A percentile compares a stretch with the other conserved stretches of the same genome.
These are phyloP conservation scores for Aradophagus sp. DNA, from an alignment of 1,140 invertebrate species.

Conservation along the genomic window DNA sequence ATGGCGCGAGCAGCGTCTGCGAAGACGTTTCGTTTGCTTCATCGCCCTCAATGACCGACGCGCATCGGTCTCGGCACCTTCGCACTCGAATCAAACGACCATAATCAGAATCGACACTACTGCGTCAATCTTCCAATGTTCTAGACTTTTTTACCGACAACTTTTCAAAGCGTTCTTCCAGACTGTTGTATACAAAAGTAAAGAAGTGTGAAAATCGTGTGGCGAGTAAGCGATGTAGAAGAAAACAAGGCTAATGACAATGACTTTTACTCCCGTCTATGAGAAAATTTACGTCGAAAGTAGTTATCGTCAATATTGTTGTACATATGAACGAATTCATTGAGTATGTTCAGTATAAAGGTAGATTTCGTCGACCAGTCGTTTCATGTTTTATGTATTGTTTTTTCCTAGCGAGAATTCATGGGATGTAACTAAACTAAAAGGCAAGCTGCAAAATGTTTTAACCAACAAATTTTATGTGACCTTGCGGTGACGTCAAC, in stretches of 20 bases:
- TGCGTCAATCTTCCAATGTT: conserved; percentile 34
- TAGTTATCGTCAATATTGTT: conserved; percentile 46
- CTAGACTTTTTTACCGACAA: conserved; percentile 37
- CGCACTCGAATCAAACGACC: conserved; percentile 31
- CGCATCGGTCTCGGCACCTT: no score
- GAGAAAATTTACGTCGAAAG: conserved; percentile 48
- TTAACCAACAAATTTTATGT: no score
- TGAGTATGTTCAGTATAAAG: conserved; percentile 38
- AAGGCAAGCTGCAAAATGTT: no score
- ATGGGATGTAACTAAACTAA: conserved; percentile 38
- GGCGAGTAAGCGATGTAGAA: conserved; percentile 14
- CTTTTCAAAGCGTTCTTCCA: conserved; percentile 50
- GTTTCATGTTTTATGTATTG: conserved; percentile 51
- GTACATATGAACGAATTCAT: conserved; percentile 51
- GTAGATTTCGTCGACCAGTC: conserved; percentile 47
- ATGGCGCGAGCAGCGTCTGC: no score
- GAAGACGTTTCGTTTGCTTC: no score
- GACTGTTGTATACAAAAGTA: conserved; percentile 21
- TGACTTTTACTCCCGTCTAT: conserved; percentile 41
- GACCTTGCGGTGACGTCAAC: no score
- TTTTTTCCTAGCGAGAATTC: conserved; percentile 38
- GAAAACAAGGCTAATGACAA: conserved; percentile 2
- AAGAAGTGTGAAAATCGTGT: conserved; percentile 3
- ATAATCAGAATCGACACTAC: conserved; percentile 32
- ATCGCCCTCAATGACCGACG: no score